Evolutionary conservation across 2,797 vertebrate species (phyloP).

Genomic region (Erithacus rubecula): DNA sequence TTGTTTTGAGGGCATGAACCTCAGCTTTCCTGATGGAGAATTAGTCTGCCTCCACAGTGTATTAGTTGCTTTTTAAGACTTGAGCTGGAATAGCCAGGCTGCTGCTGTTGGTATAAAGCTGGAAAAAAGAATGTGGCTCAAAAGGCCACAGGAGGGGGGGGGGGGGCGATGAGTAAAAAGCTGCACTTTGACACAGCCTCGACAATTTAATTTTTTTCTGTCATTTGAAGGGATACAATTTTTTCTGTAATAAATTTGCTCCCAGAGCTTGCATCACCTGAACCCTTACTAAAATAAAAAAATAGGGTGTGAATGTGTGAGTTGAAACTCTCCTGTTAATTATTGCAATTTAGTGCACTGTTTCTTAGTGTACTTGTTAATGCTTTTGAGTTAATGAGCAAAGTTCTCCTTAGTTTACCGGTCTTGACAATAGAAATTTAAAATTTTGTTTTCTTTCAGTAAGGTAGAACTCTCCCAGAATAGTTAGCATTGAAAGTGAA

Average conservation of each 20-base stretch:
- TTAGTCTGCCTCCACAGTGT: not conserved
- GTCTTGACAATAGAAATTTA: not conserved
- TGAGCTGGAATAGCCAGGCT: not conserved
- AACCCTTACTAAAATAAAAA: not conserved
- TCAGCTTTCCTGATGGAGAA: not conserved
- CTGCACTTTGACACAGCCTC: not conserved
- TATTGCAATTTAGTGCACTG: slow-evolving; percentile 36
- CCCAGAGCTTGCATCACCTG: slow-evolving; percentile 20
- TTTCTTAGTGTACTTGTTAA: slow-evolving; percentile 21
- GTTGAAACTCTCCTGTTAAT: slow-evolving; percentile 40
- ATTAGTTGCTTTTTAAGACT: not conserved
- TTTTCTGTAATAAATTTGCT: not conserved
- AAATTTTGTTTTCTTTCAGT: not conserved
- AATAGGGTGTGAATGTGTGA: not conserved
- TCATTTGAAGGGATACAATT: not conserved
- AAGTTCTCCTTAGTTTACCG: slow-evolving; percentile 48
- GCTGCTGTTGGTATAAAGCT: not conserved
- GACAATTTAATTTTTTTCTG: not conserved
- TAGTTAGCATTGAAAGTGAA: not conserved
- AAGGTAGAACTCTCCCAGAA: not conserved
- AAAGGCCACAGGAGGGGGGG: not conserved
- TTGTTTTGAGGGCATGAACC: slow-evolving; percentile 64
- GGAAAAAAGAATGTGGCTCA: not conserved
- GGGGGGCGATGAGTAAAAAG: not conserved
- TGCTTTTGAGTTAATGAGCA: slow-evolving; percentile 29